Conservation (phyloP, 2,113 vertebrate genomes). For the Phoenicopterus ruber region DNA sequence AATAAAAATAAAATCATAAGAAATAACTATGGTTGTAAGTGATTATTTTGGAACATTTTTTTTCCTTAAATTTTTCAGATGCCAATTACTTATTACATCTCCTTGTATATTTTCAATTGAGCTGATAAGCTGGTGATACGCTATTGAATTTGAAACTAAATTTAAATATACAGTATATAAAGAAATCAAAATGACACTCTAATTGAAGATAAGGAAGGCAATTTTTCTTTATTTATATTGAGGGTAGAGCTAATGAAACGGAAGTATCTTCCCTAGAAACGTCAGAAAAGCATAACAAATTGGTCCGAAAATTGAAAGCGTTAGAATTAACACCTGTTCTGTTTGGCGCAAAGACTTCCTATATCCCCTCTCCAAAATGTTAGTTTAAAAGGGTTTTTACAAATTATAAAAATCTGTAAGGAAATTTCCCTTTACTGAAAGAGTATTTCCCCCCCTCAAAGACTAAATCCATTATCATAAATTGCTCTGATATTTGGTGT, state of each 20-base stretch:
- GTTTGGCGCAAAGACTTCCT: neutral
- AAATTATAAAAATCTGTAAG: neutral
- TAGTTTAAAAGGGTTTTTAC: neutral
- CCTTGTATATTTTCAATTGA: neutral
- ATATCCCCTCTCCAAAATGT: neutral
- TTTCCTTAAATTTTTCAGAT: neutral
- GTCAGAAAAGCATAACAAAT: neutral
- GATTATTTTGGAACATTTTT: neutral
- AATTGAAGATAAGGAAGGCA: neutral
- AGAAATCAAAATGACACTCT: neutral
- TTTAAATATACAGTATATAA: neutral
- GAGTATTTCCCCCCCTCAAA: neutral
- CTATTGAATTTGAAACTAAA: neutral
- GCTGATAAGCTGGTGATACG: neutral
- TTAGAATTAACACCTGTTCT: neutral
- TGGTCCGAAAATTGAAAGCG: neutral
- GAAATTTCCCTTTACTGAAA: neutral
- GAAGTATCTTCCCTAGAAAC: neutral
- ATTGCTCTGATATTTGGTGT: neutral
- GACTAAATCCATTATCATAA: neutral
- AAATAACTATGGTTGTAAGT: neutral
- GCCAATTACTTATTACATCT: neutral
- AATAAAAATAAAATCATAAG: neutral
- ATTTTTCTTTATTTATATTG: neutral
- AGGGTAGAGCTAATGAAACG: neutral